A percentile compares a stretch with the other conserved stretches of the same genome.
These are phyloP conservation scores for Nilaparvata lugens DNA, from an alignment of 1,140 invertebrate species.

Conservation along the genomic window DNA sequence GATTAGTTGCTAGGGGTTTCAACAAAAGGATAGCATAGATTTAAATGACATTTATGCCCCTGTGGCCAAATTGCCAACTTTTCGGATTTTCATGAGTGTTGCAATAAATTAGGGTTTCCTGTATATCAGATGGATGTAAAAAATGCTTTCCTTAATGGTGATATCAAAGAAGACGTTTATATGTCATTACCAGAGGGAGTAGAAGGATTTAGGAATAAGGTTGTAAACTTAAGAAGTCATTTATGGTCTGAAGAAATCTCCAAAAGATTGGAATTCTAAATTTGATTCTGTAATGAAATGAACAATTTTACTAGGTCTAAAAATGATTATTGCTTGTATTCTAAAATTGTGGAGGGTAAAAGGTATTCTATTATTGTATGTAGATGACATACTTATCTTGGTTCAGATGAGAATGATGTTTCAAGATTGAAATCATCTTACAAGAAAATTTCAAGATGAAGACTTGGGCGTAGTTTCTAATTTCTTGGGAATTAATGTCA, in stretches of 20 bases:
- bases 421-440: conserved; percentile 27
- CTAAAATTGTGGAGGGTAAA: conserved; percentile 1
- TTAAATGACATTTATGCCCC: conserved; percentile 14
- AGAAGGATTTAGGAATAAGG: no score
- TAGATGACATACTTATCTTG: conserved; percentile 33
- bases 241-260: conserved; percentile 30
- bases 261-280: conserved; percentile 25
- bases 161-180: conserved; percentile 20
- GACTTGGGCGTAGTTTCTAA: conserved; percentile 26
- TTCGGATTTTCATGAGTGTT: conserved; percentile 8
- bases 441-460: conserved; percentile 34
- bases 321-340: conserved; percentile 20
- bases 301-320: conserved; percentile 18
- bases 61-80: conserved; percentile 13
- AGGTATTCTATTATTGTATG: conserved; percentile 28
- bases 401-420: conserved; percentile 23
- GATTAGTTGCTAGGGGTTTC: conserved; percentile 20
- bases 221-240: conserved; percentile 28
- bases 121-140: conserved; percentile 9
- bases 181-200: conserved; percentile 22
- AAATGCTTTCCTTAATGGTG: conserved; percentile 21
- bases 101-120: not conserved
- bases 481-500: conserved; percentile 32
- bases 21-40: conserved; percentile 15
- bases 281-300: conserved; percentile 21